These are phyloP conservation scores for Cryptosula pallasiana DNA, from an alignment of 2,888 invertebrate species.

Conservation along the genomic window DNA sequence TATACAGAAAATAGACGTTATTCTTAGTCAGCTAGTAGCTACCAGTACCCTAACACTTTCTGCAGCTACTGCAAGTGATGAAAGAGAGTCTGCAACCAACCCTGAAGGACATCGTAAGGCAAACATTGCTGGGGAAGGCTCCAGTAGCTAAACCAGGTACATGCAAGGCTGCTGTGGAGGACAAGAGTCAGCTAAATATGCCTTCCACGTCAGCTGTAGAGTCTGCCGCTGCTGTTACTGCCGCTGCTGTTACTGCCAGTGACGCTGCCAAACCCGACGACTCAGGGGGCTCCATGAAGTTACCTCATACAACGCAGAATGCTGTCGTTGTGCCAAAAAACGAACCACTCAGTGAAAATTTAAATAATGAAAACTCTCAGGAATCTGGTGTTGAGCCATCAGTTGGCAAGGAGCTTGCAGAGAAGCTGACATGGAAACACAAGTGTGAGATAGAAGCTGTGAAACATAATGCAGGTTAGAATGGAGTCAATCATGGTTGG, in stretches of 20 bases:
- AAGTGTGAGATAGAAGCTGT: conserved; percentile 69
- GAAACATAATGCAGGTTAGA: conserved; percentile 66
- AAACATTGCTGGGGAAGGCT: background rate
- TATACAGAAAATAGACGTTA: no score
- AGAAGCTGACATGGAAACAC: conserved; percentile 67
- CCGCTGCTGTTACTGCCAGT: background rate
- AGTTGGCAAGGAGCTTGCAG: conserved; percentile 52
- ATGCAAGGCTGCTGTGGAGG: background rate
- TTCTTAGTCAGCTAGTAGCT: no score
- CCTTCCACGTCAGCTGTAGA: background rate
- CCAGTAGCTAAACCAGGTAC: background rate
- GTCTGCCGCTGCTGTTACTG: background rate
- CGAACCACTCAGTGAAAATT: background rate
- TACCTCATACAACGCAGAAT: background rate
- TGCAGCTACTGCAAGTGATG: conserved; percentile 11
- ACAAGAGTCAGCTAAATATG: no score
- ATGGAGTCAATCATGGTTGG: no score
- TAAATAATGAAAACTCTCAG: background rate
- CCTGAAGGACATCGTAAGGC: background rate
- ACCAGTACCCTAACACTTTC: no score
- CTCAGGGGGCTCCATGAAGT: background rate
- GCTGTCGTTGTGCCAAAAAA: background rate
- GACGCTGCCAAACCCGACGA: background rate
- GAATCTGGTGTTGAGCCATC: background rate
- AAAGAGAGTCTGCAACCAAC: background rate